phyloP scores from a whole-genome alignment of 2,888 invertebrate species.

The Nomada hirtipes region DNA sequence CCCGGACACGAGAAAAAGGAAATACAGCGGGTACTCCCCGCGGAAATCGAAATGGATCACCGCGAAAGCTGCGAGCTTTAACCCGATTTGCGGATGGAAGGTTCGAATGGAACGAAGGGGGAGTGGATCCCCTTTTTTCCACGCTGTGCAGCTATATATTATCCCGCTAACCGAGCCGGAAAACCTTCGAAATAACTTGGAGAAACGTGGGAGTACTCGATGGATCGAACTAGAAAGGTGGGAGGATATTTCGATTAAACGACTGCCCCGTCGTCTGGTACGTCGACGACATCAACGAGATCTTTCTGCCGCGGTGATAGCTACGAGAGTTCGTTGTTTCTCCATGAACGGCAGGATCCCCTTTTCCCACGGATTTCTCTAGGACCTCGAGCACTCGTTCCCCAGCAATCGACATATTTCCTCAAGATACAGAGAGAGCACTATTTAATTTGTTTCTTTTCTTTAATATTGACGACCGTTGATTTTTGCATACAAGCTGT shows the following conservation, averaged over 20 bases:
- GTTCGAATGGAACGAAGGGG: constrained; percentile 33
- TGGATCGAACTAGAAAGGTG: constrained; percentile 44
- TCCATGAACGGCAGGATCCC: neutral
- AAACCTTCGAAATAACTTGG: constrained; percentile 63
- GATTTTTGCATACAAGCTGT: too few species aligned
- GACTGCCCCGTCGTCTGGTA: constrained; percentile 53
- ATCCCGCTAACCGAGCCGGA: constrained; percentile 51
- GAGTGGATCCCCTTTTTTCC: constrained; percentile 25
- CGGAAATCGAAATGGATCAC: constrained; percentile 66
- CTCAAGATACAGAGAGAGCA: too few species aligned
- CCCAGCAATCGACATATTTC: neutral
- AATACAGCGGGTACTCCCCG: constrained; percentile 37
- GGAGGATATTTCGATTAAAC: constrained; percentile 53
- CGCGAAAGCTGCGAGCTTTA: constrained; percentile 62
- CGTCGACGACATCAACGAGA: constrained; percentile 45
- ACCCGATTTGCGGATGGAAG: constrained; percentile 64
- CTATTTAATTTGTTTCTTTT: too few species aligned
- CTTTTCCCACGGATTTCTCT: constrained; percentile 21
- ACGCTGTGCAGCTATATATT: constrained; percentile 46
- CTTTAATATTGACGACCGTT: too few species aligned
- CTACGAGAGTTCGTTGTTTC: constrained; percentile 5
- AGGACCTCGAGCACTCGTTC: neutral
- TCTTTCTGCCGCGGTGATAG: constrained; percentile 9
- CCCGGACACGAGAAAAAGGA: constrained; percentile 10
- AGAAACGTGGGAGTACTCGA: constrained; percentile 35